A percentile compares a stretch with the other conserved stretches of the same genome.
Evolutionary conservation across 2,113 vertebrate species (phyloP).

Genomic region (Tragelaphus strepsiceros): DNA sequence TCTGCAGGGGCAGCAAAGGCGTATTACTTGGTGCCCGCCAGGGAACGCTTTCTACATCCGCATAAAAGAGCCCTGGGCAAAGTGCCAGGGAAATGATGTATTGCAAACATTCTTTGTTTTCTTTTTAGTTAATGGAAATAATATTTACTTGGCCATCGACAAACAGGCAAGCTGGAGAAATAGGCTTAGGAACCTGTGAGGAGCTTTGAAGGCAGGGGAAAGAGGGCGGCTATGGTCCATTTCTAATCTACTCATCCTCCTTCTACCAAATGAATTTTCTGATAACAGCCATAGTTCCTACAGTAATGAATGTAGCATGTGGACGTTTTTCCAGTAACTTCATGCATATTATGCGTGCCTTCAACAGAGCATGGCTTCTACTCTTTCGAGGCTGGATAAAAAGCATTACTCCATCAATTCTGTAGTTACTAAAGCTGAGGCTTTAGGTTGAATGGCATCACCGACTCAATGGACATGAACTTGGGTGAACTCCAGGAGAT

Average conservation of each 20-base stretch:
- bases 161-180: neutral
- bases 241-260: neutral
- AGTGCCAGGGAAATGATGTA: neutral
- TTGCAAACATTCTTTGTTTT: neutral
- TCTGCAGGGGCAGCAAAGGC: neutral
- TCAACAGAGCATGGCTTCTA: neutral
- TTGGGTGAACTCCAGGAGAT: neutral
- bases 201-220: neutral
- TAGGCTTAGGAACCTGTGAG: neutral
- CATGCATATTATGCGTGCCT: accelerated
- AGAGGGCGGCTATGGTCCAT: neutral
- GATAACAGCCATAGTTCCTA: neutral
- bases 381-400: neutral
- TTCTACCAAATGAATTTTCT: neutral
- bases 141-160: conserved; percentile 34
- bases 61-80: neutral
- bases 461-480: neutral
- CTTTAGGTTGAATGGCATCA: neutral
- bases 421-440: neutral
- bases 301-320: accelerated
- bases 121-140: conserved; percentile 25
- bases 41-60: neutral
- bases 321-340: neutral
- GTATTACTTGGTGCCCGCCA: neutral
- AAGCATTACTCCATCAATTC: neutral